Evolutionary conservation across 2,113 vertebrate genomes (phyloP).

Genomic region (Sisor rabdophorus): DNA sequence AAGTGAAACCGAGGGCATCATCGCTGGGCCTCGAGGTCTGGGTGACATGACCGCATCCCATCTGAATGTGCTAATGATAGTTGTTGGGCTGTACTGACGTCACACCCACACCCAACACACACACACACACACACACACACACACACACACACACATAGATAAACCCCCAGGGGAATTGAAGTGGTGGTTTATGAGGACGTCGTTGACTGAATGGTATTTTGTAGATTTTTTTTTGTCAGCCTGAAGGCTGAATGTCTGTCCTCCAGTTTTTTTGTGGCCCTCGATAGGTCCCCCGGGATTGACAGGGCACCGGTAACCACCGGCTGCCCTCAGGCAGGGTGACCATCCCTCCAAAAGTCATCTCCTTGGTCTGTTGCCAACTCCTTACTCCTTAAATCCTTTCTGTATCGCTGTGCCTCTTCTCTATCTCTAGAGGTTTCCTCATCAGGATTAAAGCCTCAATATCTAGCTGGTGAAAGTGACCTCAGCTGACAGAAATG

Average conservation of each 20-base stretch:
- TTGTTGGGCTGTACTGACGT: constrained; percentile 65
- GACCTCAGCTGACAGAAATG: constrained; percentile 42
- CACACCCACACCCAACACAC: constrained; percentile 57
- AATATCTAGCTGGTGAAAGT: constrained; percentile 43
- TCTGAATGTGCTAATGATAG: constrained; percentile 68
- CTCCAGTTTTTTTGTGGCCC: constrained; percentile 41
- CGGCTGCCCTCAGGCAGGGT: constrained; percentile 40
- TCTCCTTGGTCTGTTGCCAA: constrained; percentile 44
- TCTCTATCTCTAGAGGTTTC: constrained; percentile 39
- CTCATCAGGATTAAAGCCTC: constrained; percentile 43
- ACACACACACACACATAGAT: too few relatives aligned
- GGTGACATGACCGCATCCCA: constrained; percentile 51
- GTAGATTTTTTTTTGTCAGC: constrained; percentile 53
- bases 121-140: too few relatives aligned
- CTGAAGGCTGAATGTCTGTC: constrained; percentile 44
- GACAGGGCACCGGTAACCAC: constrained; percentile 38
- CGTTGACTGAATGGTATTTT: constrained; percentile 57
- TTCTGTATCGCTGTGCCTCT: not conserved
- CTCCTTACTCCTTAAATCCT: constrained; percentile 23
- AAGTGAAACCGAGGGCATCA: constrained; percentile 39
- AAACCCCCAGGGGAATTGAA: constrained; percentile 60
- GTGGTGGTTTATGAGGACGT: constrained; percentile 56
- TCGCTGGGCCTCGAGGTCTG: constrained; percentile 40
- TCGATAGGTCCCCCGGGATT: constrained; percentile 46
- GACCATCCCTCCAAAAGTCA: constrained; percentile 28